phyloP scores from a whole-genome alignment of 2,113 vertebrate genomes.

The Mobula hypostoma region DNA sequence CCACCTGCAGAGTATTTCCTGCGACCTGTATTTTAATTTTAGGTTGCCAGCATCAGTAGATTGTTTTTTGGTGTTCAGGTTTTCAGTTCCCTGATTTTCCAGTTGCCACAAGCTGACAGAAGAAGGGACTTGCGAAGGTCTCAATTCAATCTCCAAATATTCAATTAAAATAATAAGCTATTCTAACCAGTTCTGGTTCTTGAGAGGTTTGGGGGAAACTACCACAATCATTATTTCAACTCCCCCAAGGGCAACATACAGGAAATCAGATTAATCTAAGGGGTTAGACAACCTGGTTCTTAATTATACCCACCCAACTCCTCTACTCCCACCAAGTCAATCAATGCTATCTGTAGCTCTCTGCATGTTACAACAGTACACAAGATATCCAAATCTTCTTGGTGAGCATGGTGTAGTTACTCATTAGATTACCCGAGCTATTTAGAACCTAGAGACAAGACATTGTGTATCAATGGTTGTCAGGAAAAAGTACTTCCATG shows the following conservation, averaged over 20 bases:
- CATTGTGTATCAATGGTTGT: too few species aligned
- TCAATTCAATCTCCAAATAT: background rate
- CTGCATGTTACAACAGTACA: background rate
- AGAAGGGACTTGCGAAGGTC: too few species aligned
- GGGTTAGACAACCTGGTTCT: background rate
- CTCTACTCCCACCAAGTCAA: background rate
- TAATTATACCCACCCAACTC: background rate
- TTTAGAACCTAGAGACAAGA: background rate
- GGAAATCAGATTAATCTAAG: background rate
- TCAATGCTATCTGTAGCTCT: background rate
- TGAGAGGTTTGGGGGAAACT: background rate
- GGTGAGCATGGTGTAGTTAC: background rate
- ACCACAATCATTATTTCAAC: background rate
- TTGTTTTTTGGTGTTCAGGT: too few species aligned
- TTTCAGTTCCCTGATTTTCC: too few species aligned
- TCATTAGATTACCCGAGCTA: background rate
- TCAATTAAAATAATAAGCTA: too few species aligned
- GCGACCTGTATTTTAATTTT: too few species aligned
- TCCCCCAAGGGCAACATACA: background rate
- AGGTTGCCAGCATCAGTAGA: too few species aligned
- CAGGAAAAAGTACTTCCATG: background rate
- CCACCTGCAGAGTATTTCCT: too few species aligned
- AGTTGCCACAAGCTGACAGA: too few species aligned
- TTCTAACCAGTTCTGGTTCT: background rate
- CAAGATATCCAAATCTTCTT: background rate